Base-by-base conservation (phyloP, 2,113 vertebrate genomes). In the Apus apus region DNA sequence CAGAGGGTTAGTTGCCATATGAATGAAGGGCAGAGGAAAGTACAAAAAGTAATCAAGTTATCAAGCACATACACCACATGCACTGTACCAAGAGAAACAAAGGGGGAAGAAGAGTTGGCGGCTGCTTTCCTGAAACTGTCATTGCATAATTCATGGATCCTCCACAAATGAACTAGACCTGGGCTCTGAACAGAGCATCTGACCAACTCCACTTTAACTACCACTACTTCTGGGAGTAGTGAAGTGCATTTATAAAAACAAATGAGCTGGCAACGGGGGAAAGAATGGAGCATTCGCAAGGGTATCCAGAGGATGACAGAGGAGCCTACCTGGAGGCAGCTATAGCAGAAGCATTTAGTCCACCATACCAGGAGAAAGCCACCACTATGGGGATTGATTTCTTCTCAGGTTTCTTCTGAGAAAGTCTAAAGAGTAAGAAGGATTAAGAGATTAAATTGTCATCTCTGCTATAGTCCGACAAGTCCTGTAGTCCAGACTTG, bases 371-470 rank as follows among this genome's bases (percentile, higher is more conserved):
- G 93, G 93, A 97, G 94, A 97, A 95, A 96, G 94, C 54, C 94
- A 97, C 92, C 89, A 93, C 87, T 96, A 96, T 90, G 94, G 87
- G 84, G 91, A 96, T 71, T 92, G 86, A 92, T 76, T 95, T 92
- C 96, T 91, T 96, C 94, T 96, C 91, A 97, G 91, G 94, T 81
- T 88, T 97, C 97, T 94, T 97, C 95, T 95, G 96, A 97, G 96
- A 97, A 97, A 95, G 93, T 94, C 96, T 97, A 90, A 97, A 97
- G 96, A 96, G 89, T 54, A 87, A 97, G 92, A 96, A 95, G 94
- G 92, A 96, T 95, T 96, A 97, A 96, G 89, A 97, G 73, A 96
- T 95, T 97, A 96, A 97, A 92, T 96, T 81, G 67, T 95, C 94
- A 94, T 96, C 71, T 95, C 86, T 82, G 93, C 86, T 88, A 64